These are phyloP conservation scores for Gymnopithys bicolor DNA, from an alignment of 2,797 vertebrate genomes.

Conservation along the genomic window DNA sequence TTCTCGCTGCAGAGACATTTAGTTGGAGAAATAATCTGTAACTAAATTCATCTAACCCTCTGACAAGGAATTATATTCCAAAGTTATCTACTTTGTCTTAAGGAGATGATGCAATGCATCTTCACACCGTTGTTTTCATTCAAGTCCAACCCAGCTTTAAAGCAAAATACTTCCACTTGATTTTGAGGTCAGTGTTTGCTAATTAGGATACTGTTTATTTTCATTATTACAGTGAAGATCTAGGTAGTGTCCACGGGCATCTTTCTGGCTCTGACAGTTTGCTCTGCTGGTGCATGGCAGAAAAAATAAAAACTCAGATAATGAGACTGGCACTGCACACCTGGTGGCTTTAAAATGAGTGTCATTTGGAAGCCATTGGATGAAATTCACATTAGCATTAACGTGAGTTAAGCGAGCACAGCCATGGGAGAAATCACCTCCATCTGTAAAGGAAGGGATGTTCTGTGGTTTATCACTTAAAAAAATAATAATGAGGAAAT, in stretches of 20 bases:
- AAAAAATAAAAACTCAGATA: not conserved
- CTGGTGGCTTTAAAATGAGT: slow-evolving; percentile 8
- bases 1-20: not conserved
- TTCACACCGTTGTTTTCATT: not conserved
- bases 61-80: not conserved
- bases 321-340: not conserved
- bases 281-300: not conserved
- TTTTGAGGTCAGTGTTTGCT: not conserved
- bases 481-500: not conserved
- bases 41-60: not conserved
- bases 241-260: not conserved
- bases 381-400: not conserved
- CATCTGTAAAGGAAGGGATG: accelerated
- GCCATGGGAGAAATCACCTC: not conserved
- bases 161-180: not conserved
- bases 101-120: not conserved
- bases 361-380: not conserved
- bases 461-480: not conserved
- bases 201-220: not conserved
- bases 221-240: not conserved
- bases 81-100: not conserved
- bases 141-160: not conserved
- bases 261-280: not conserved
- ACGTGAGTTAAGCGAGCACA: not conserved
- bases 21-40: not conserved